A percentile compares a stretch with the other conserved stretches of the same genome.
Conservation (phyloP, 1,140 invertebrate genomes). For the Euura saliciscinereae region DNA sequence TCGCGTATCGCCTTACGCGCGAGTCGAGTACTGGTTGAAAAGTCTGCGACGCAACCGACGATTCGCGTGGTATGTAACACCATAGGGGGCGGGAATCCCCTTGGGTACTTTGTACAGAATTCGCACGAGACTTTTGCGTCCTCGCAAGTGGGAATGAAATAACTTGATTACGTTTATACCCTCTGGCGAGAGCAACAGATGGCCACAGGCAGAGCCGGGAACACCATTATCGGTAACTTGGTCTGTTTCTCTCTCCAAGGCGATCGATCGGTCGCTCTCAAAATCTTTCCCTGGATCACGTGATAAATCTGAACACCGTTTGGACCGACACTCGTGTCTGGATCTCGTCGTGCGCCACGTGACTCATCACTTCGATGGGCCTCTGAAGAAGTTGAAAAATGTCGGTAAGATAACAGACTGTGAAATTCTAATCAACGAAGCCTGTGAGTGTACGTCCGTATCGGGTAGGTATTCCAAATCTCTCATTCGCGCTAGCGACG, state of each 20-base stretch:
- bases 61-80: conserved; percentile 24
- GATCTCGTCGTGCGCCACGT: conserved; percentile 23
- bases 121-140: neutral
- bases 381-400: too few species aligned
- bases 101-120: neutral
- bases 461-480: neutral
- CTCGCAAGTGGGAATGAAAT: neutral
- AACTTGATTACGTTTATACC: neutral
- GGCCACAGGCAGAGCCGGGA: neutral
- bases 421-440: too few species aligned
- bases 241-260: neutral
- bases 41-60: conserved; percentile 28
- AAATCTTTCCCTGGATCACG: conserved; percentile 12
- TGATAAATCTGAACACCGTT: too few species aligned
- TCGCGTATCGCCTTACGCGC: too few species aligned
- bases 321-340: too few species aligned
- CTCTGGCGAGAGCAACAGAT: neutral
- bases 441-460: too few species aligned
- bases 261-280: neutral
- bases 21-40: too few species aligned
- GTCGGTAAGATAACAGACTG: too few species aligned
- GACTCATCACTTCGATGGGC: too few species aligned
- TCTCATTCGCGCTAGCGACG: neutral
- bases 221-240: neutral
- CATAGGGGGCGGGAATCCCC: too few species aligned